Base-by-base conservation (phyloP, 2,113 vertebrate genomes). In the Nothobranchius kuhntae region DNA sequence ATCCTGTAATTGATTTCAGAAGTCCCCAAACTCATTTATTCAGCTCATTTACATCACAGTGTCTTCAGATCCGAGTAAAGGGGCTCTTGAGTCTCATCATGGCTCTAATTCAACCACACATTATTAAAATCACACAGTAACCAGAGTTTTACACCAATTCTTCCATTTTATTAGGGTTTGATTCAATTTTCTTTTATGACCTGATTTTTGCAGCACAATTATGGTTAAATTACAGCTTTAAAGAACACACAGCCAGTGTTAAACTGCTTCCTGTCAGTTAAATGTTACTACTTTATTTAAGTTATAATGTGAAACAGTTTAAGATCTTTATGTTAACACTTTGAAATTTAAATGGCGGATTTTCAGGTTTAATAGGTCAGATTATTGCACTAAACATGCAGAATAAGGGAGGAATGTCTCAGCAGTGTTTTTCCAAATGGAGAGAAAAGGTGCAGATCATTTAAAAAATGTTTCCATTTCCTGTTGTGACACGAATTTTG, bases 41-140 rank as follows among this genome's bases (percentile, higher is more conserved):
- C 70, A 40, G 9, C 13, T 64, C 58, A 79, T 89, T 86, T 85
- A 53, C 79, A 84, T 74, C 68, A 80, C 84, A 71, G 77, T 62
- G 75, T 61, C 56, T 48, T 60, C 4, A 72, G 58, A 14, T 58
- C 26, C 75, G 1, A 77, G 57, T 57, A 3, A 44, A 55, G n/a
- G 59, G 21, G 36, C 60, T 40, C 38, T 40, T 40, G 38, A 52
- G 63, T 17, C 53, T 80, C 61, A 72, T 75, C 67, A 54, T 15
- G 13, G 51, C 1, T 45, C 3, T 21, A 53, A 2, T 26, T 26
- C 10, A 17, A 1, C 2, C 50, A 14, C 21, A 24, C 10, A 5
- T 13, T 26, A 14, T 6, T 35, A 38, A 50, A 55, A 9, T 5
- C 7, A n/a, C 30, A 35, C 7, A 38, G 13, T 21, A 5, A n/a